Conservation (phyloP, 2,113 vertebrate genomes). For the Periophthalmodon schlosseri region DNA sequence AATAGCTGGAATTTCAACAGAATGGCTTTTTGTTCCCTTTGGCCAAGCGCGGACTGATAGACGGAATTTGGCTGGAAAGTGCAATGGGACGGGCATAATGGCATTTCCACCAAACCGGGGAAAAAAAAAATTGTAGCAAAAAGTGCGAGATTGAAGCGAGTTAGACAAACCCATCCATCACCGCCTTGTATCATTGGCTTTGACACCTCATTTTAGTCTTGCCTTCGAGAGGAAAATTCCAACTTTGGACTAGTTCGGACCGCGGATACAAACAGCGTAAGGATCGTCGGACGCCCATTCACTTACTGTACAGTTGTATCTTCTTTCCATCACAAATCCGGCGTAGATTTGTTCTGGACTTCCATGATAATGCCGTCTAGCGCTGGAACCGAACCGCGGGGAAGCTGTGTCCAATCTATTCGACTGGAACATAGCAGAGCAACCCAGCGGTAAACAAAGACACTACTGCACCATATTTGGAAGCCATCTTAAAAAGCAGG, state of each 20-base stretch:
- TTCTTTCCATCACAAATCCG: conserved; percentile 65
- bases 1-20: conserved; percentile 42
- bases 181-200: conserved; percentile 66
- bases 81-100: conserved; percentile 58
- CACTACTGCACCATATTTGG: conserved; percentile 55
- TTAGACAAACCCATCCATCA: conserved; percentile 73
- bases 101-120: conserved; percentile 41
- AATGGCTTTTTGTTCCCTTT: conserved; percentile 62
- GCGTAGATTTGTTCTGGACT: conserved; percentile 68
- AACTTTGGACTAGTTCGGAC: conserved; percentile 46
- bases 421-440: conserved; percentile 52
- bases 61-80: conserved; percentile 61
- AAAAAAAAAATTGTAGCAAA: conserved; percentile 34
- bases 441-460: conserved; percentile 64
- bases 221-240: conserved; percentile 36
- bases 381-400: conserved; percentile 39
- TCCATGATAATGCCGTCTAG: conserved; percentile 57
- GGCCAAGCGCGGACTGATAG: conserved; percentile 52
- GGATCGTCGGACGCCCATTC: conserved; percentile 47
- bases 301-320: conserved; percentile 64
- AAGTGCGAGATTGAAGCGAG: conserved; percentile 45
- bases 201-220: conserved; percentile 72
- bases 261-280: conserved; percentile 35
- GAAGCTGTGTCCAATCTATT: conserved; percentile 68
- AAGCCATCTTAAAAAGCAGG: conserved; percentile 64